phyloP scores from a whole-genome alignment of 2,888 invertebrate species.

The Lycocerus yunnanus region DNA sequence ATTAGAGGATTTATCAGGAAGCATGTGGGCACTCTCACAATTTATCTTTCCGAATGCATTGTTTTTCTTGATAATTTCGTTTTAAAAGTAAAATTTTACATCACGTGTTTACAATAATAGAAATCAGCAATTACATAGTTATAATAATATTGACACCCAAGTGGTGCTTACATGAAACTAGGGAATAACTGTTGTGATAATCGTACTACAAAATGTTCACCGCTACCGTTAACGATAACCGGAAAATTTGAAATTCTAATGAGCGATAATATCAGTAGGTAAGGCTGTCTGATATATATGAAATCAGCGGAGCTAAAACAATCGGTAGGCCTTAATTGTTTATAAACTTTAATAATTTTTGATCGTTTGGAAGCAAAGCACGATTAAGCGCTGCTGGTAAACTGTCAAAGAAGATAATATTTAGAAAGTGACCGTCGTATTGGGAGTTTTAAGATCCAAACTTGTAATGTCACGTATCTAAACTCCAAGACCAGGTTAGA shows the following conservation, averaged over 20 bases:
- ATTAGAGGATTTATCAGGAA: not conserved
- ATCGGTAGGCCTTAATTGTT: not conserved
- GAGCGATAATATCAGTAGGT: not conserved
- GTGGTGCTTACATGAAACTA: not conserved
- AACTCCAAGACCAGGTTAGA: conserved; percentile 24
- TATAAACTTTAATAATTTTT: not conserved
- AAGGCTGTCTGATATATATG: not conserved
- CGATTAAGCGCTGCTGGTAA: conserved; percentile 6
- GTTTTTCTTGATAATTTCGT: not conserved
- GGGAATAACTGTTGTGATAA: not conserved
- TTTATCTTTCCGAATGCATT: not conserved
- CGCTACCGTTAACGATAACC: not conserved
- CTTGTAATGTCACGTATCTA: conserved; percentile 37
- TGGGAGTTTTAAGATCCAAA: conserved; percentile 35
- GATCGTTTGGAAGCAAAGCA: conserved; percentile 29
- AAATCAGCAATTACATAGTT: not conserved
- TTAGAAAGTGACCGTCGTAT: conserved; percentile 37
- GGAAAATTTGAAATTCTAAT: not conserved
- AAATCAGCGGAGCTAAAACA: not conserved
- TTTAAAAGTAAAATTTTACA: not conserved
- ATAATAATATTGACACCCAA: not conserved
- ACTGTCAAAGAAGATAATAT: conserved; percentile 37
- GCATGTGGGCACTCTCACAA: not conserved
- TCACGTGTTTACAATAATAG: not conserved
- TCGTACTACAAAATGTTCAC: not conserved